These are phyloP conservation scores for Polyommatus icarus DNA, from an alignment of 2,888 invertebrate species.

Conservation along the genomic window DNA sequence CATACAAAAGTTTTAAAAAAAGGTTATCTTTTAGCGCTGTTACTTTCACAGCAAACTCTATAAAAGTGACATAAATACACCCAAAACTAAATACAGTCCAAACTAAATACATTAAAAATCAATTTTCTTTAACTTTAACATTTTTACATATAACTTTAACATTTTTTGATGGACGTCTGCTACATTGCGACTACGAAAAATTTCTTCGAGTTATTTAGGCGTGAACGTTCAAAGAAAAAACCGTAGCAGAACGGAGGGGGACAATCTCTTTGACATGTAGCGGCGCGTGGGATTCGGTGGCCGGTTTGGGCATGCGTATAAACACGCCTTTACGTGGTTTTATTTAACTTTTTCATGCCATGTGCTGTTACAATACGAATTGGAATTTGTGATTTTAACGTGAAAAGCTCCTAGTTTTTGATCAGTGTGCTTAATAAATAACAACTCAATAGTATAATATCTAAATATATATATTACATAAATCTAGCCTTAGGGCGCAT, in stretches of 20 bases:
- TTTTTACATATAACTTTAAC: no score
- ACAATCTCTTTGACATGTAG: neutral
- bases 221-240: slow-evolving; percentile 19
- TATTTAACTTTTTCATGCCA: neutral
- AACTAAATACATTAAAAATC: no score
- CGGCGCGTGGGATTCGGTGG: neutral
- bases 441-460: no score
- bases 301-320: slow-evolving; percentile 2
- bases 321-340: slow-evolving; percentile 8
- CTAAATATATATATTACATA: no score
- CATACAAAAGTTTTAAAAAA: no score
- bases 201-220: neutral
- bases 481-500: no score
- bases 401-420: neutral
- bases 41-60: no score
- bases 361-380: neutral
- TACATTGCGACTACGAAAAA: neutral
- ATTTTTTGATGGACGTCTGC: neutral
- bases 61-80: no score
- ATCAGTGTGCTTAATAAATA: no score
- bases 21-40: no score
- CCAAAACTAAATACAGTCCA: no score
- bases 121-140: no score
- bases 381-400: neutral
- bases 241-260: neutral